A percentile compares a stretch with the other conserved stretches of the same genome.
Evolutionary conservation across 2,797 vertebrate species (phyloP).

Genomic region (Sphaeramia orbicularis): DNA sequence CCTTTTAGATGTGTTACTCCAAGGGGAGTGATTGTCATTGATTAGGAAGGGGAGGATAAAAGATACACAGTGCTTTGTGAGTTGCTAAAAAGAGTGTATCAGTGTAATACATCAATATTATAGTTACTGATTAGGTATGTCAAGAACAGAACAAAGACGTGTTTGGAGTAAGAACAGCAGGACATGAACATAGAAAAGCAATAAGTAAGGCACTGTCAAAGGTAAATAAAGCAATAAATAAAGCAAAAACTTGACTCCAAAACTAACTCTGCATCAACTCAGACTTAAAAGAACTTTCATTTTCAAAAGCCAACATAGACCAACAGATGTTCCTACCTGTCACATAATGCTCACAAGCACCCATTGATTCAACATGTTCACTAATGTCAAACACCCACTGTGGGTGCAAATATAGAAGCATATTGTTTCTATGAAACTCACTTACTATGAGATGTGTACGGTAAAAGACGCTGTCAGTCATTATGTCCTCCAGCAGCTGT

Average conservation of each 20-base stretch:
- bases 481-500: slow-evolving; percentile 90
- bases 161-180: slow-evolving; percentile 22
- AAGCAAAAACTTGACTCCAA: slow-evolving; percentile 11
- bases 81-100: slow-evolving; percentile 54
- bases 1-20: slow-evolving; percentile 45
- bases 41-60: slow-evolving; percentile 54
- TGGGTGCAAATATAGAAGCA: slow-evolving; percentile 4
- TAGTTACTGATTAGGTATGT: slow-evolving; percentile 47
- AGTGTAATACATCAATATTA: slow-evolving; percentile 49
- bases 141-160: slow-evolving; percentile 46
- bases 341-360: slow-evolving; percentile 3
- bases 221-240: slow-evolving; percentile 29
- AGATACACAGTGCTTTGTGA: slow-evolving; percentile 51
- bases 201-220: slow-evolving; percentile 8
- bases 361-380: slow-evolving; percentile 9
- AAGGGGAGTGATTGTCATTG: slow-evolving; percentile 58
- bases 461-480: slow-evolving; percentile 89
- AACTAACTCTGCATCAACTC: not conserved
- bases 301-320: slow-evolving; percentile 5
- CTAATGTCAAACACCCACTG: not conserved
- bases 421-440: slow-evolving; percentile 30
- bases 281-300: not conserved
- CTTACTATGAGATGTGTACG: slow-evolving; percentile 88
- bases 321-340: not conserved
- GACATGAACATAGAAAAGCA: slow-evolving; percentile 38